These are phyloP conservation scores for Drosophila lowei DNA, from an alignment of 1,140 invertebrate genomes.

Conservation along the genomic window DNA sequence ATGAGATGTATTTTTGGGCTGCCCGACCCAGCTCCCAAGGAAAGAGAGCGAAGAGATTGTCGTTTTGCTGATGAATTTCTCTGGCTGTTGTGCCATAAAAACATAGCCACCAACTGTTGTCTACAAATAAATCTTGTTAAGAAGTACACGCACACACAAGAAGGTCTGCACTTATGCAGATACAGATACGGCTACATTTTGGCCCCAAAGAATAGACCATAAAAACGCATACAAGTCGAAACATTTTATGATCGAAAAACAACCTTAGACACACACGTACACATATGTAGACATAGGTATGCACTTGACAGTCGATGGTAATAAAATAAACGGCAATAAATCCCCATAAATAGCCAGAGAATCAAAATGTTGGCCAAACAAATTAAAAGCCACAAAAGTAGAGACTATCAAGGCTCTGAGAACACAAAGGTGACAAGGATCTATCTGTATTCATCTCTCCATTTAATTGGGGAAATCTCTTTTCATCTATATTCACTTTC, in stretches of 20 bases:
- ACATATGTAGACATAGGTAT: neutral
- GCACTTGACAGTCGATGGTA: constrained; percentile 38
- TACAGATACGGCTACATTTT: constrained; percentile 32
- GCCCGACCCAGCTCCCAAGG: constrained; percentile 67
- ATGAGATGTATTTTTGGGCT: constrained; percentile 82
- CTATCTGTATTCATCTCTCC: constrained; percentile 2
- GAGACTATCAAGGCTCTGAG: neutral
- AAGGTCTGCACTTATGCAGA: constrained; percentile 34
- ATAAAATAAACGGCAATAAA: constrained; percentile 41
- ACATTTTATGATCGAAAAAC: constrained; percentile 29
- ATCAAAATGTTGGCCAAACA: constrained; percentile 28
- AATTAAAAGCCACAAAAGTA: neutral
- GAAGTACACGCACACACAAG: constrained; percentile 36
- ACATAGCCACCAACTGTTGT: constrained; percentile 77
- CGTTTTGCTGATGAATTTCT: constrained; percentile 75
- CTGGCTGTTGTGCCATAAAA: constrained; percentile 69
- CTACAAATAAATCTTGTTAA: constrained; percentile 82
- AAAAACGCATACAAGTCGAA: constrained; percentile 46
- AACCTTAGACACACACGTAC: neutral
- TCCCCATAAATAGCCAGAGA: constrained; percentile 28
- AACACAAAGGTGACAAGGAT: neutral
- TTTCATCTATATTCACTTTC: constrained; percentile 25
- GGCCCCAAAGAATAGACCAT: constrained; percentile 24
- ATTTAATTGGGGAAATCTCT: neutral
- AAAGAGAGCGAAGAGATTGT: constrained; percentile 45